Evolutionary conservation across 2,888 invertebrate species (phyloP).

Genomic region (Schizotus pectinicornis): DNA sequence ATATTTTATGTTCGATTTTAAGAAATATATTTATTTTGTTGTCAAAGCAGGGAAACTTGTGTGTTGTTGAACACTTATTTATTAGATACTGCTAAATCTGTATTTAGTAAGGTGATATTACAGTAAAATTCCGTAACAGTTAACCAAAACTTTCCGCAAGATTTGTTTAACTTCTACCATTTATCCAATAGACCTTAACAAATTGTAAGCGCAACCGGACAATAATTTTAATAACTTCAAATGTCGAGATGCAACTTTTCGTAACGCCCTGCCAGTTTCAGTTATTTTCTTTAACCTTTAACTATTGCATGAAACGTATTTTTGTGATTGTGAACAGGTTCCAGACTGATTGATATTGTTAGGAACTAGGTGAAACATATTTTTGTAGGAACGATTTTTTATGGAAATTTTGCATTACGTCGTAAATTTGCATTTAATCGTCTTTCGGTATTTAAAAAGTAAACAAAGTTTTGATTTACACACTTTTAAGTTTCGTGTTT

Average conservation of each 20-base stretch:
- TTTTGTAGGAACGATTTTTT: too few species aligned
- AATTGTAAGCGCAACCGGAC: neutral
- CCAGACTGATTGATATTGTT: too few species aligned
- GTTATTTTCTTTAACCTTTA: too few species aligned
- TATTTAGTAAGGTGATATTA: conserved; percentile 24
- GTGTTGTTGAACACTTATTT: neutral
- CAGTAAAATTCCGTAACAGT: conserved; percentile 1
- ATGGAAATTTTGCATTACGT: too few species aligned
- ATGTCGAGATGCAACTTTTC: too few species aligned
- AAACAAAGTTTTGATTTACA: too few species aligned
- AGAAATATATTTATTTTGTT: conserved; percentile 21
- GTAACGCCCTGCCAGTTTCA: too few species aligned
- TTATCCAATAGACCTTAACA: conserved; percentile 6
- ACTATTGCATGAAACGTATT: neutral
- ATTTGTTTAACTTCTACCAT: conserved; percentile 11
- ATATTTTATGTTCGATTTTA: conserved; percentile 22
- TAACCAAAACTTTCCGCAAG: neutral
- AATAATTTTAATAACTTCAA: conserved; percentile 7
- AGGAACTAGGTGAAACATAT: too few species aligned
- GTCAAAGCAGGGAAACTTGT: conserved; percentile 7
- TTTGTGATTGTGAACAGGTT: conserved; percentile 1
- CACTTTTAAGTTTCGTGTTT: conserved; percentile 12
- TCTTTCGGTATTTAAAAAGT: too few species aligned
- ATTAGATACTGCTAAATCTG: conserved; percentile 9
- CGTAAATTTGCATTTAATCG: too few species aligned